Conservation (phyloP, 2,797 vertebrate genomes). For the Spinibarbus caldwelli region DNA sequence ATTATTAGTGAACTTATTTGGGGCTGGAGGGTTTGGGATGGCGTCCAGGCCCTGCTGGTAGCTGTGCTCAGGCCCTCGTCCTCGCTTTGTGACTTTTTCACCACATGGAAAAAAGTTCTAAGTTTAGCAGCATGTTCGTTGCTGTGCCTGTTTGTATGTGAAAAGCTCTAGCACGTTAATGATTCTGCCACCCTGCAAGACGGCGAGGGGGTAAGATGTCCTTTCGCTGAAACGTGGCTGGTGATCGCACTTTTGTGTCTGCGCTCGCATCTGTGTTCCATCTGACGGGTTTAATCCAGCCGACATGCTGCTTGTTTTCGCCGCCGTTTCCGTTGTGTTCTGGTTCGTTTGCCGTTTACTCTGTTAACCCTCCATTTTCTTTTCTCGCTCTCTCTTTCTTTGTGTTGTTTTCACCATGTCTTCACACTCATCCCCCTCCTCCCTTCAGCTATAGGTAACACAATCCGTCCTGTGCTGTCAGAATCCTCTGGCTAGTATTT, state of each 20-base stretch:
- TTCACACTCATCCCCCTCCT: slow-evolving; percentile 4
- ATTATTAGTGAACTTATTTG: slow-evolving; percentile 25
- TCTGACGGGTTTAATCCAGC: slow-evolving; percentile 36
- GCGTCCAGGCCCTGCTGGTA: slow-evolving; percentile 20
- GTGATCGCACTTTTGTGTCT: not conserved
- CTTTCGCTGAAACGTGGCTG: slow-evolving; percentile 16
- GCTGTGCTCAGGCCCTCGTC: slow-evolving; percentile 19
- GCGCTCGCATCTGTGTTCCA: slow-evolving; percentile 27
- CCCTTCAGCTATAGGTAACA: slow-evolving; percentile 44
- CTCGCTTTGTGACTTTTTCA: slow-evolving; percentile 58
- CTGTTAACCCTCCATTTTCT: slow-evolving; percentile 7
- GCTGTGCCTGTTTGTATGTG: slow-evolving; percentile 56
- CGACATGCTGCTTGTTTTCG: slow-evolving; percentile 31
- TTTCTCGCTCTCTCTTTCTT: not conserved
- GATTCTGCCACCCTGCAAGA: slow-evolving; percentile 39
- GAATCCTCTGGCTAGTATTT: slow-evolving; percentile 38
- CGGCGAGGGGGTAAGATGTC: slow-evolving; percentile 17
- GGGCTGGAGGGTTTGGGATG: not conserved
- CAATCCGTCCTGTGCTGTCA: slow-evolving; percentile 53
- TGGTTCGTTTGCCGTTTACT: slow-evolving; percentile 22
- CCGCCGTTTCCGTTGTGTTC: slow-evolving; percentile 39
- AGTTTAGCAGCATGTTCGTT: slow-evolving; percentile 61
- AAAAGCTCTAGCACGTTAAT: slow-evolving; percentile 57
- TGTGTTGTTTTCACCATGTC: slow-evolving; percentile 4
- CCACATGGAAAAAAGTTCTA: slow-evolving; percentile 69